Evolutionary conservation across 2,113 vertebrate species (phyloP), one percentile per base, ranked within the genome.

Genomic region (Pimephales promelas): DNA sequence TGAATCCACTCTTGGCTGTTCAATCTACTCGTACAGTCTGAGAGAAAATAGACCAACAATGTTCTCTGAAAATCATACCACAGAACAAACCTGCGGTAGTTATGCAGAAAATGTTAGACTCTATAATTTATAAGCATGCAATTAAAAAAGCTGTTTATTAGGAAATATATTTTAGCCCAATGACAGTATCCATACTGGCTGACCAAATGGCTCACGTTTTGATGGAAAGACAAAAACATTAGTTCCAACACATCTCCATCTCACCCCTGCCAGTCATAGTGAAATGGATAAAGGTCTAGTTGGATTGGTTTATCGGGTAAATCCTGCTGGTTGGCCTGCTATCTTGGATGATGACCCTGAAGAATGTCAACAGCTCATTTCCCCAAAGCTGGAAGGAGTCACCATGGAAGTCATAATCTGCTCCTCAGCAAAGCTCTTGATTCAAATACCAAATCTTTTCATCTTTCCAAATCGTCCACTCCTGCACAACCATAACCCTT

Each of bases 341-440:
- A 95, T 95, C 95, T 95, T 34, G 76, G 92, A 95, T 93, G 95
- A 96, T 96, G 94, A 96, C 95, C 95, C 93, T 94, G 93, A 95
- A 95, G 94, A 95, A 96, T 96, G 95, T 95, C 95, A 96, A 96
- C 95, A 95, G 95, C 94, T 96, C 95, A 96, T 96, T 96, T 95
- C 93, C 92, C 92, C 93, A 91, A 90, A 94, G 93, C 93, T 93
- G 92, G 92, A 89, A 94, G 91, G 90, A 94, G 91, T 92, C 92
- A 91, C 92, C 89, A 92, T 88, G 88, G 92, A 90, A 93, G 89
- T 89, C 92, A 94, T 94, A 95, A 95, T 95, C 95, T 94, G 92
- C 89, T 91, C 90, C 76, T 92, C 92, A 93, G 94, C 92, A 94
- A 94, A 85, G 94, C 92, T 93, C 88, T 83, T 71, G 3, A 95